These are phyloP conservation scores for Dermochelys coriacea DNA, from an alignment of 2,797 vertebrate genomes.

Conservation along the genomic window DNA sequence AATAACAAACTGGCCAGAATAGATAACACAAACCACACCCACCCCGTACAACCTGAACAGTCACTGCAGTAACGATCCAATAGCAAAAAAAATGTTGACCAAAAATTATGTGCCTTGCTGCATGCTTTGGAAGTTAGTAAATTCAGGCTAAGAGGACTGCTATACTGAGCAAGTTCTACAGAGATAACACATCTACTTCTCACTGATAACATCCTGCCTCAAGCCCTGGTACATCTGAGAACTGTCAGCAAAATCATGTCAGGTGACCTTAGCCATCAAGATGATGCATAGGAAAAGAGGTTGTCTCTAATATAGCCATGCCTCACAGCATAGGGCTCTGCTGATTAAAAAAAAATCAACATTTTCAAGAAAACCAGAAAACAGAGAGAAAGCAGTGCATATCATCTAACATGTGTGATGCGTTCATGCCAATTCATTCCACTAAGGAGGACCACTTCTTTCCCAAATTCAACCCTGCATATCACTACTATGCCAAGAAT, in stretches of 20 bases:
- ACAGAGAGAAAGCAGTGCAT: not conserved
- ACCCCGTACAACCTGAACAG: not conserved
- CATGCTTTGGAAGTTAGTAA: not conserved
- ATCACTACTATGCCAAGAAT: not conserved
- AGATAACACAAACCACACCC: not conserved
- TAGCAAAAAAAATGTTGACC: not conserved
- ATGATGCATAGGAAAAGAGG: not conserved
- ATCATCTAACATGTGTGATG: fast-evolving
- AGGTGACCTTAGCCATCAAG: not conserved
- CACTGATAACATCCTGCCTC: not conserved
- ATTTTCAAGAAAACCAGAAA: not conserved
- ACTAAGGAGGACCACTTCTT: not conserved
- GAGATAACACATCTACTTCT: not conserved
- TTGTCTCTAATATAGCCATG: not conserved
- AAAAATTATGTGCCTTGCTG: not conserved
- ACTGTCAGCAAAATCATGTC: not conserved
- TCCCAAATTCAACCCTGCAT: not conserved
- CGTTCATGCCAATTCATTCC: not conserved
- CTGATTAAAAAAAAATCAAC: not conserved
- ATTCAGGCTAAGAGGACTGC: not conserved
- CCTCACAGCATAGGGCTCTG: fast-evolving
- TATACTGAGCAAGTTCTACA: not conserved
- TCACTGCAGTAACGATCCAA: not conserved
- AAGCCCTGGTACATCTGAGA: not conserved
- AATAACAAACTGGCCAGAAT: not conserved